Percentiles rank a stretch among this genome's conserved stretches.
Conservation (phyloP, 2,888 invertebrate species). For the Mythimna albipuncta region DNA sequence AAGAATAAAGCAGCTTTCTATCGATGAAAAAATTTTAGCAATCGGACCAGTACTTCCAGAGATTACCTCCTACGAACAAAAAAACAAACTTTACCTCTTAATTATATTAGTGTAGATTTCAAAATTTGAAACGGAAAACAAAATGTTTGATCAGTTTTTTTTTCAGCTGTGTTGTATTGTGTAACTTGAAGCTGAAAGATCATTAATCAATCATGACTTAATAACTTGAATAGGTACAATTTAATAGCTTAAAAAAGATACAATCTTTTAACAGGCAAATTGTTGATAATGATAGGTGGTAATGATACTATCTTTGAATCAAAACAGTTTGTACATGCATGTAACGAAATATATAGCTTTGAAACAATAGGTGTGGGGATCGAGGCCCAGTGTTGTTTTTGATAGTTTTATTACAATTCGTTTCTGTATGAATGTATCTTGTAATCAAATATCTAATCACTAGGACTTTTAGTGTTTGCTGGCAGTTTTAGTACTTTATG, state of each 20-base stretch:
- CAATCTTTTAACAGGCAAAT: slow-evolving; percentile 19
- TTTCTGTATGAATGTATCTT: too few relatives aligned
- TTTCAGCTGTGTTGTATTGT: neutral
- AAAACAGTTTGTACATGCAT: slow-evolving; percentile 12
- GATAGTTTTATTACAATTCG: slow-evolving; percentile 9
- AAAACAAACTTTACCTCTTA: too few relatives aligned
- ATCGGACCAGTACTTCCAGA: too few relatives aligned
- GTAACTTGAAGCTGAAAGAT: neutral
- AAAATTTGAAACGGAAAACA: too few relatives aligned
- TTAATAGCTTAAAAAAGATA: slow-evolving; percentile 20
- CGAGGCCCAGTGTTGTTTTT: neutral
- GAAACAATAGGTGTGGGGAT: slow-evolving; percentile 32
- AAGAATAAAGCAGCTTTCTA: too few relatives aligned
- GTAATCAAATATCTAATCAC: too few relatives aligned
- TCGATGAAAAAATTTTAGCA: too few relatives aligned
- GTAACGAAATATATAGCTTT: slow-evolving; percentile 15
- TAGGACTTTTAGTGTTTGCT: too few relatives aligned
- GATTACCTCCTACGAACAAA: too few relatives aligned
- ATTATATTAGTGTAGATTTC: too few relatives aligned
- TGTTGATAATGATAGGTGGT: slow-evolving; percentile 20
- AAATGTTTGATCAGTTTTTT: too few relatives aligned
- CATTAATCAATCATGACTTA: slow-evolving; percentile 22
- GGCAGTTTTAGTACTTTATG: too few relatives aligned
- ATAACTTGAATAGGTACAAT: slow-evolving; percentile 16
- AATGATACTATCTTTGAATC: slow-evolving; percentile 19